phyloP scores from a whole-genome alignment of 2,888 invertebrate species.

The Drosophila pseudotakahashii region DNA sequence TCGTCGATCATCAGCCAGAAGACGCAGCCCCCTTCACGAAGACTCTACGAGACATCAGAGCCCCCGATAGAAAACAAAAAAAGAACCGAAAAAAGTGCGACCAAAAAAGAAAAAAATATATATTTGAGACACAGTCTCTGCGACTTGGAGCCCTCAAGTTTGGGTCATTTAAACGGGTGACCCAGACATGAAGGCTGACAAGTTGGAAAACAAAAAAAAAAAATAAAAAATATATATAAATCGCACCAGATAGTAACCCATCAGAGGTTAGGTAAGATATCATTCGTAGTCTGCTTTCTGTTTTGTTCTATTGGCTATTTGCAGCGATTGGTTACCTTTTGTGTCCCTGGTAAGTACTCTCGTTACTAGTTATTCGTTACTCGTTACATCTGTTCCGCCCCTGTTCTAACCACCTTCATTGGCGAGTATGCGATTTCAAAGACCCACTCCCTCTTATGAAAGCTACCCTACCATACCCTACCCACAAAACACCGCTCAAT shows the following conservation, averaged over 20 bases:
- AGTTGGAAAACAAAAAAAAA: conserved; percentile 6
- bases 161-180: conserved; percentile 56
- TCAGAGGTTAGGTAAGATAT: conserved; percentile 73
- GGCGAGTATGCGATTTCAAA: conserved; percentile 27
- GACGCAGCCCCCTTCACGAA: conserved; percentile 39
- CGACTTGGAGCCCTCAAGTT: conserved; percentile 63
- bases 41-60: conserved; percentile 38
- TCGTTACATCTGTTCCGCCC: conserved; percentile 26
- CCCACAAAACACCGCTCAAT: conserved; percentile 17
- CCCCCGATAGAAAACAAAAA: conserved; percentile 13
- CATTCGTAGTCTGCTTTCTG: conserved; percentile 52
- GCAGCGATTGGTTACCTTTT: conserved; percentile 54
- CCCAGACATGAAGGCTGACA: conserved; percentile 67
- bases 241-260: conserved; percentile 19
- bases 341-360: conserved; percentile 59
- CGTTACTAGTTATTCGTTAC: conserved; percentile 52
- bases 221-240: neutral
- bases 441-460: neutral
- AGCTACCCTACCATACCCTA: neutral
- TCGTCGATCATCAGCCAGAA: conserved; percentile 49
- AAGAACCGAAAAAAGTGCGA: conserved; percentile 8
- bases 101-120: conserved; percentile 5
- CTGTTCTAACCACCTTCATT: conserved; percentile 26
- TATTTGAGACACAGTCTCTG: conserved; percentile 9
- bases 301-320: conserved; percentile 60